A percentile compares a stretch with the other conserved stretches of the same genome.
phyloP scores from a whole-genome alignment of 2,797 vertebrate genomes.

The Sebastes taczanowskii region DNA sequence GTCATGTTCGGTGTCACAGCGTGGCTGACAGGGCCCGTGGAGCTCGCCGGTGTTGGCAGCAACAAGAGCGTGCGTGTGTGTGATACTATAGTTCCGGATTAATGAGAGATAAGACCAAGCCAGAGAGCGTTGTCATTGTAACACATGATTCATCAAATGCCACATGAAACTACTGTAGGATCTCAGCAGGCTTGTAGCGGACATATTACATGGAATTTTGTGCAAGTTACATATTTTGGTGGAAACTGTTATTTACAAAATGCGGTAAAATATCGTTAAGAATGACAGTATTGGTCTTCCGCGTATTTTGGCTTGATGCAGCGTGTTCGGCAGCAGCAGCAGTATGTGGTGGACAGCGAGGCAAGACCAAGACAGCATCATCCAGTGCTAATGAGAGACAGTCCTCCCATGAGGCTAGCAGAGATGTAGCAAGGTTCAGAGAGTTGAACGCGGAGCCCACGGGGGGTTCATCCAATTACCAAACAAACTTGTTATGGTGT shows the following conservation, averaged over 20 bases:
- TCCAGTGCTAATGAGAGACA: slow-evolving; percentile 69
- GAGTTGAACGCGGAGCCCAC: slow-evolving; percentile 35
- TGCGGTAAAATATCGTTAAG: not conserved
- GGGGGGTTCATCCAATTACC: slow-evolving; percentile 59
- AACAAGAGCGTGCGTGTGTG: slow-evolving; percentile 57
- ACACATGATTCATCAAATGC: slow-evolving; percentile 37
- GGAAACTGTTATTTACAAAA: not conserved
- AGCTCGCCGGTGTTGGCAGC: slow-evolving; percentile 60
- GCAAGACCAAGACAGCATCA: slow-evolving; percentile 53
- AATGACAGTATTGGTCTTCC: slow-evolving; percentile 11
- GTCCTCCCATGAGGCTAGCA: slow-evolving; percentile 49
- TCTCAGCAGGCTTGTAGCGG: not conserved
- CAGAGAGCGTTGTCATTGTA: slow-evolving; percentile 49
- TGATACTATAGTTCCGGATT: slow-evolving; percentile 66
- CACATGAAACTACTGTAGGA: slow-evolving; percentile 18
- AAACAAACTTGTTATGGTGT: slow-evolving; percentile 58
- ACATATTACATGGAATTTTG: slow-evolving; percentile 7
- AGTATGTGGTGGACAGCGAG: slow-evolving; percentile 43
- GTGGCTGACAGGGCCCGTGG: slow-evolving; percentile 72
- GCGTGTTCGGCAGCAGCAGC: slow-evolving; percentile 31
- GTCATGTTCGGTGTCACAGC: slow-evolving; percentile 77
- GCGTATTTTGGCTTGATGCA: slow-evolving; percentile 15
- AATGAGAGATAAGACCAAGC: slow-evolving; percentile 71
- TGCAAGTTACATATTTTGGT: not conserved
- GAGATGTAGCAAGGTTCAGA: slow-evolving; percentile 55